Percentiles rank a stretch among this genome's conserved stretches.
Conservation (phyloP, 2,113 vertebrate species). For the Sinocyclocheilus anophthalmus region DNA sequence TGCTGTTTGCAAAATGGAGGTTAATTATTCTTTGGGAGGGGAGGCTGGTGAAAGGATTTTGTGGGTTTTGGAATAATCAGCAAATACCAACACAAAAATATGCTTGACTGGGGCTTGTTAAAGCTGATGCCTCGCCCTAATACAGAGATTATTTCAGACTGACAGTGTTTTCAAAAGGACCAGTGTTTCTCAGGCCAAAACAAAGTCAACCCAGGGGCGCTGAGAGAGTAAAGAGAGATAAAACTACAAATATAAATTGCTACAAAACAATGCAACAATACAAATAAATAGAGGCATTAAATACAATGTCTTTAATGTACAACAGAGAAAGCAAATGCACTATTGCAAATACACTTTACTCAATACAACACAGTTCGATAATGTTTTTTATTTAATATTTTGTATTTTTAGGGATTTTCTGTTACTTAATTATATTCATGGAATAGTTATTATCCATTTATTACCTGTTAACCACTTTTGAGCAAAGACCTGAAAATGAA, state of each 20-base stretch:
- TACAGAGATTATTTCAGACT: constrained; percentile 61
- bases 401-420: no score
- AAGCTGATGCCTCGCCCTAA: constrained; percentile 60
- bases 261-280: no score
- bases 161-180: constrained; percentile 64
- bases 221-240: not conserved
- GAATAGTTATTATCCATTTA: no score
- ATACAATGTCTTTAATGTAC: not conserved
- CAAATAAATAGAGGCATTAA: not conserved
- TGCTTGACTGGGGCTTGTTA: constrained; percentile 63
- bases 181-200: constrained; percentile 56
- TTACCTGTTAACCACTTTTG: no score
- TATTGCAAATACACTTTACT: no score
- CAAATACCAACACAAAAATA: constrained; percentile 63
- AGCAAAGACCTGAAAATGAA: no score
- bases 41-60: constrained; percentile 65
- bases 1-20: not conserved
- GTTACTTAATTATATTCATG: no score
- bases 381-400: no score
- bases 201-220: not conserved
- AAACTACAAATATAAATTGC: no score
- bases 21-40: constrained; percentile 48
- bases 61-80: constrained; percentile 74
- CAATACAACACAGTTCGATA: no score
- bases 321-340: no score